Evolutionary conservation across 1,140 invertebrate genomes (phyloP).

Genomic region (Ceratosolen fusciceps): DNA sequence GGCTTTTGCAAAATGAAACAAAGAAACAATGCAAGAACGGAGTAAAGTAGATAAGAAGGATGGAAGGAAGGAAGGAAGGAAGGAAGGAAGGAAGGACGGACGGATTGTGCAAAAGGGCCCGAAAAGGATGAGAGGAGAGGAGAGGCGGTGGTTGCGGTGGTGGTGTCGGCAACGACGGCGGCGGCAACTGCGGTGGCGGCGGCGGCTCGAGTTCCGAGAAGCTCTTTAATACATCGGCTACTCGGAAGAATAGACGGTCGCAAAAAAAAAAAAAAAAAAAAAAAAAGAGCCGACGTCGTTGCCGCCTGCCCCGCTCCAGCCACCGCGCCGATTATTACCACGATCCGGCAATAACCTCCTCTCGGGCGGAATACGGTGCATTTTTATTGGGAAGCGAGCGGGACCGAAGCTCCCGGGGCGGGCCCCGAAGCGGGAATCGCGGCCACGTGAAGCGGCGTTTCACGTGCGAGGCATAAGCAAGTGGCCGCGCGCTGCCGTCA

Average conservation of each 20-base stretch:
- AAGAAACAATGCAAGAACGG: neutral
- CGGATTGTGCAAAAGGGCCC: too few species aligned
- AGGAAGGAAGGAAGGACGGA: neutral
- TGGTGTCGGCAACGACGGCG: too few species aligned
- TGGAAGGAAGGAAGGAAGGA: neutral
- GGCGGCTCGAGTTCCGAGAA: constrained; percentile 16
- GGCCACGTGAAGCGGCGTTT: too few species aligned
- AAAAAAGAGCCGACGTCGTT: neutral
- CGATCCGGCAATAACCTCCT: neutral
- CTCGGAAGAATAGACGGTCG: constrained; percentile 12
- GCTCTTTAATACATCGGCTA: constrained; percentile 29
- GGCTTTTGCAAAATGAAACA: too few species aligned
- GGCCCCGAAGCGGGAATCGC: neutral
- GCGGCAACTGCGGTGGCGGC: too few species aligned
- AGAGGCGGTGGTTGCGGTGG: too few species aligned
- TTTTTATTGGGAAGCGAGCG: neutral
- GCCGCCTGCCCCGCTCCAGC: neutral
- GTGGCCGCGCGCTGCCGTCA: neutral
- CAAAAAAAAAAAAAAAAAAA: too few species aligned
- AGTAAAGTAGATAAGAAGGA: neutral
- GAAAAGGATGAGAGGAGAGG: too few species aligned
- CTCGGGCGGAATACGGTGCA: too few species aligned
- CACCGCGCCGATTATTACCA: too few species aligned
- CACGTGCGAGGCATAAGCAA: too few species aligned
- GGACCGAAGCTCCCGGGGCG: neutral